Base-by-base conservation (phyloP, 2,797 vertebrate genomes). In the Lepus oiostolus region DNA sequence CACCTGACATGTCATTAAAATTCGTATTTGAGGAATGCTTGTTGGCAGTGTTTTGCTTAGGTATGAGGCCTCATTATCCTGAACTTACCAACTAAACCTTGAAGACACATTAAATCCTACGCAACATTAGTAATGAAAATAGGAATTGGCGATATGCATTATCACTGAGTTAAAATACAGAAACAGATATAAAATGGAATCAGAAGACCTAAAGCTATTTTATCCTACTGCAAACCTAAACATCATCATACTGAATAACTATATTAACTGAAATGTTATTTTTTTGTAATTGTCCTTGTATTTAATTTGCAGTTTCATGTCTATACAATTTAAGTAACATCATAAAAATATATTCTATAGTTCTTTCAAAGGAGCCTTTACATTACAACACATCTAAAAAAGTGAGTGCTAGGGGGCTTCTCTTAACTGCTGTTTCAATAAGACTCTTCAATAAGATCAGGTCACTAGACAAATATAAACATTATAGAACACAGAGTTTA, bases 101-200 rank as follows among this genome's bases (percentile, higher is more conserved):
- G 12, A 89, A 72, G 87, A 87, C 94, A 87, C 94, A 92, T 76
- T 84, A 93, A 89, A 82, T 79, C 74, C 50, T 85, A 26, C 26
- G 94, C 54, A 67, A 71, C 5, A 81, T 21, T 60, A 95, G 68
- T 85, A 50, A 68, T 6, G 26, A 91, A 68, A 95, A 42, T 9
- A 32, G 24, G 62, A 50, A 74, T 67, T 84, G 75, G 21, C 50
- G 94, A 58, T 42, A 95, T 93, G 92, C 68, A 80, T 50, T 88
- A 81, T 70, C 72, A 87, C 62, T 89, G 2, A 71, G 54, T 85
- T 88, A 87, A 88, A 93, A 94, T 32, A 92, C 52, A 93, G 32
- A 93, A 93, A 88, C 86, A 95, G 63, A 96, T 88, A 92, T 90
- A 77, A 94, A 94, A 92, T 68, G 47, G 21, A 96, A 95, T 84